Base-by-base conservation (phyloP, 2,888 invertebrate species). In the Ormyrus rosae region DNA sequence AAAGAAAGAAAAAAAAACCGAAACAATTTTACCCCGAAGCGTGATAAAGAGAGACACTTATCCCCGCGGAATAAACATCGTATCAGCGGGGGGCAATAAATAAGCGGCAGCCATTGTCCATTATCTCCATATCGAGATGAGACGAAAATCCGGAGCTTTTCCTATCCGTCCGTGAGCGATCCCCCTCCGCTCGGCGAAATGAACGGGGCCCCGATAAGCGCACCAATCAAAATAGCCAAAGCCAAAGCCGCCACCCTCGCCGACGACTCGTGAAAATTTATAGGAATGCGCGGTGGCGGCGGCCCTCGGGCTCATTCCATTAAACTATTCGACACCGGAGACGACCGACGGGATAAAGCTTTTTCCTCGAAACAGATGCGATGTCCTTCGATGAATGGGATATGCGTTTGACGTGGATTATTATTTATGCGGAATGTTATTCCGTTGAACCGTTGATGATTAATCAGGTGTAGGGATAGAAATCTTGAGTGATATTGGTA, bases 201-300 rank as follows among this genome's bases (percentile, higher is more conserved):
- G 56, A 45, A 45, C 9, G 76, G 6, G 13, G 3, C 4, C 34
- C 34, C 34, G 34, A 34, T 34, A 34, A 34, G 34, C 5, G 10
- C 71, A 80, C 82, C 78, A 79, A 56, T 56, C 46, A 69, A 69
- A 69, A 69, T 45, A 69, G 68, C 51, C 4, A 6, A 10, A 13
- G 55, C 34, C 55, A 2, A 13, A 13, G 13, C 13, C 67, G 34
- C 3, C 34, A 34, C 53, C 67, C 34, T 46, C 63, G 48, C 63
- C 7, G 11, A 9, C 7, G 11, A 9, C 45, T 60, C 60, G 70
- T 60, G 50, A 71, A 71, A 71, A 60, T 71, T 71, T 60, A 71
- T 71, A 60, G 60, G 60, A 60, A 71, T 70, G 48, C 58, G 48
- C 55, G 67, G 4, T 13, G 65, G 65, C 9, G 2, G 6, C n/a